These are phyloP conservation scores for Drosophila lacertosa DNA, from an alignment of 1,140 invertebrate species.

Conservation along the genomic window DNA sequence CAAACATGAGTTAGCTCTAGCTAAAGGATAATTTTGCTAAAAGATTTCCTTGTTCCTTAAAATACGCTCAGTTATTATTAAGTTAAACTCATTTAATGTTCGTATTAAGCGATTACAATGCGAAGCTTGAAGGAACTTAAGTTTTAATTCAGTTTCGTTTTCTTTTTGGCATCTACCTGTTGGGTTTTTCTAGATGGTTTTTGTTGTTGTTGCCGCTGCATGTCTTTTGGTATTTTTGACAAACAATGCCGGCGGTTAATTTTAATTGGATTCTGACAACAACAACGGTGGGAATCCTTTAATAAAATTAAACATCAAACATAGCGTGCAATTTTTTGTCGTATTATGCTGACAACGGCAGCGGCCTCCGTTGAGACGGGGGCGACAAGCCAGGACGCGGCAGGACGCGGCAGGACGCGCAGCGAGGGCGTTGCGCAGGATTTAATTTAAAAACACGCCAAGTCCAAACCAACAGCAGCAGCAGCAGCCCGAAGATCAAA, in stretches of 20 bases:
- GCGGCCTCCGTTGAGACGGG: slow-evolving; percentile 19
- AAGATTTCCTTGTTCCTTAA: no score
- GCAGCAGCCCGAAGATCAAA: slow-evolving; percentile 78
- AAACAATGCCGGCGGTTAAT: slow-evolving; percentile 79
- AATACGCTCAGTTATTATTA: no score
- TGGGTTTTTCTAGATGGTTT: slow-evolving; percentile 2
- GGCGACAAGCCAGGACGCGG: neutral
- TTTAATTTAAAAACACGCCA: slow-evolving; percentile 83
- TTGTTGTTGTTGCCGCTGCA: slow-evolving; percentile 5
- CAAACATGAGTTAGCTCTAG: neutral
- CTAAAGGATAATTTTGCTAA: no score
- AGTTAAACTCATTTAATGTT: no score
- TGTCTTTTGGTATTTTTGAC: slow-evolving; percentile 72
- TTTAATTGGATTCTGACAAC: slow-evolving; percentile 77
- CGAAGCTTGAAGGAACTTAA: neutral
- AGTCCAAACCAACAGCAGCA: slow-evolving; percentile 74
- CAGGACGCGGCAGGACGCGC: neutral
- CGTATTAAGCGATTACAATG: neutral
- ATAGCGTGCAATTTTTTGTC: slow-evolving; percentile 78
- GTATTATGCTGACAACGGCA: slow-evolving; percentile 74
- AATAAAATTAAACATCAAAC: slow-evolving; percentile 83
- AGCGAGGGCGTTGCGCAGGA: slow-evolving; percentile 47
- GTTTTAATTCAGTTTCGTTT: neutral
- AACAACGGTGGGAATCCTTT: slow-evolving; percentile 71
- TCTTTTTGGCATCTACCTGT: slow-evolving; percentile 19